Evolutionary conservation across 2,888 invertebrate species (phyloP), one percentile per base, ranked within the genome.

Genomic region (Agrotis segetum): DNA sequence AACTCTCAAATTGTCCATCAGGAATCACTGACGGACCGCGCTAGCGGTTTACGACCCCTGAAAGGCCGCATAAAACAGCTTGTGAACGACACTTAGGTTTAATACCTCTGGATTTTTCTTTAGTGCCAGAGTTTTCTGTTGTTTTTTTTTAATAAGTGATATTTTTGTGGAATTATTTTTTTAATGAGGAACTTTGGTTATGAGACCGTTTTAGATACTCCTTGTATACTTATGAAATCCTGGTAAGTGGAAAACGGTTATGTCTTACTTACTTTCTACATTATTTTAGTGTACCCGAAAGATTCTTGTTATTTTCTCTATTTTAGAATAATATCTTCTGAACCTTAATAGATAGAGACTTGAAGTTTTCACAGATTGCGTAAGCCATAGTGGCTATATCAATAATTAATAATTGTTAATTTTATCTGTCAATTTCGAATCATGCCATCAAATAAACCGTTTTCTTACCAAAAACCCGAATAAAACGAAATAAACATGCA

Each of bases 1-100:
- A 92, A 93, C 92, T 94, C 95, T 92, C 94, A 93, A 95, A 96
- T 93, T 94, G 95, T 94, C 96, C 95, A 95, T 96, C 95, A 95
- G 92, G 93, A 93, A 94, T 94, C 94, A 94, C 92, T 92, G 94
- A 91, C 90, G 89, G 85, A 87, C 88, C 87, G 84, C 88, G 85
- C 87, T 89, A 89, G 87, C 89, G 92, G 91, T 95, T 95, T 95
- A 95, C 93, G 92, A 92, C 85, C 92, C 89, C 89, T 88, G 90
- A 89, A 85, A 85, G 81, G 88, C 87, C 89, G 91, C 92, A 92
- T 94, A 93, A 94, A 94, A 95, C 94, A 92, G 91, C 92, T 91
- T 90, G 92, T 88, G 89, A 95, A 94, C 93, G 93, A 92, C 94
- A 92, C 93, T 92, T 91, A 82, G 82, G 91, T 91, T 92, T 93